phyloP scores from a whole-genome alignment of 2,113 vertebrate genomes.

The Sclerurus mexicanus region DNA sequence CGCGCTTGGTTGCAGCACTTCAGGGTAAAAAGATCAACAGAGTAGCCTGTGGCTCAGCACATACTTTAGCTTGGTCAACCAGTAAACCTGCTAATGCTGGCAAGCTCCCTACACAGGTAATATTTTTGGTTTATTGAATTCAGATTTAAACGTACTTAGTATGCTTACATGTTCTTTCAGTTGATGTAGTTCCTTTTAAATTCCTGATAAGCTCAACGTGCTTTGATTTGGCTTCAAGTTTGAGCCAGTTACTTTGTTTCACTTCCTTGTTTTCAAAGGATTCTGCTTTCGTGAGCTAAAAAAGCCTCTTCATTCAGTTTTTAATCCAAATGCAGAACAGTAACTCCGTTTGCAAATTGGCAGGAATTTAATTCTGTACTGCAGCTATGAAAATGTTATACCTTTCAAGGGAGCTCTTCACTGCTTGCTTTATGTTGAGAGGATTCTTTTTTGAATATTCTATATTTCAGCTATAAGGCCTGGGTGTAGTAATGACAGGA shows the following conservation, averaged over 20 bases:
- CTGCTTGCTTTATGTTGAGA: not conserved
- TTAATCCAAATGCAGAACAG: not conserved
- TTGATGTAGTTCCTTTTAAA: not conserved
- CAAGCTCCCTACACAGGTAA: slow-evolving; percentile 94
- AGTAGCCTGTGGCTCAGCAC: slow-evolving; percentile 96
- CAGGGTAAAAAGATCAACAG: slow-evolving; percentile 99
- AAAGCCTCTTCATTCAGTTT: not conserved
- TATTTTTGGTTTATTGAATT: not conserved
- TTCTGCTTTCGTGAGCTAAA: not conserved
- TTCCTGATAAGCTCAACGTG: not conserved
- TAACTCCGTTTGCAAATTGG: not conserved
- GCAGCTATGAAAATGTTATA: not conserved
- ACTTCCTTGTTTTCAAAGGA: not conserved
- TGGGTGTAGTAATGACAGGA: not conserved
- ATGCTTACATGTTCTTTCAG: not conserved
- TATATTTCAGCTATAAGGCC: not conserved
- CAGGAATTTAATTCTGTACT: not conserved
- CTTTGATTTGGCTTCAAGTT: not conserved
- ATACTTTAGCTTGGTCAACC: slow-evolving; percentile 97
- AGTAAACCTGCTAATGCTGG: slow-evolving; percentile 97
- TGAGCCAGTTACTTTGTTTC: not conserved
- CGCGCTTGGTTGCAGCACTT: slow-evolving; percentile 91
- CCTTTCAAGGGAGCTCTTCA: not conserved
- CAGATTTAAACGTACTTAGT: not conserved
- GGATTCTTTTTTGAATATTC: not conserved